Percentiles rank a stretch among this genome's conserved stretches.
Conservation (phyloP, 2,113 vertebrate genomes). For the Ondatra zibethicus region DNA sequence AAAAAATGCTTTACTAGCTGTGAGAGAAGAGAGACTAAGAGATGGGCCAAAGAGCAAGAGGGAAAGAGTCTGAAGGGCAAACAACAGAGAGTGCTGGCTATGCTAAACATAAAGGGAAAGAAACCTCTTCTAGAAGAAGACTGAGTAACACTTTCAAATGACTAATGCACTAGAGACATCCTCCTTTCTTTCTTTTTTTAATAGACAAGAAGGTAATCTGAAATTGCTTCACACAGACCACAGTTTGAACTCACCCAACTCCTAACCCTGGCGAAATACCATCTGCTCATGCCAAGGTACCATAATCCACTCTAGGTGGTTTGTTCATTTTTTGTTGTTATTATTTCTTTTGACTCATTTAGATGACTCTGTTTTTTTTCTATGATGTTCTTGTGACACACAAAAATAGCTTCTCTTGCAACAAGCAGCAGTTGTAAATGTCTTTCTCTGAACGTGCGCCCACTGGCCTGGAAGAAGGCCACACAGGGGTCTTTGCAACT, state of each 20-base stretch:
- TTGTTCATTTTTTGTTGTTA: not conserved
- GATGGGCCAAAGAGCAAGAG: not conserved
- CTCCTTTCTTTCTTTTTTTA: not conserved
- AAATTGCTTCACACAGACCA: slow-evolving; percentile 15
- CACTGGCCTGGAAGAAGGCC: slow-evolving; percentile 26
- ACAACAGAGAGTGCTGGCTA: not conserved
- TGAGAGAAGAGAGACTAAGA: not conserved
- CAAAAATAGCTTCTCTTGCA: slow-evolving; percentile 3
- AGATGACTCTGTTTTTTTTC: not conserved
- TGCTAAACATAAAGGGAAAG: not conserved
- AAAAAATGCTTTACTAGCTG: slow-evolving; percentile 10
- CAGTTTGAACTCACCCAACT: not conserved
- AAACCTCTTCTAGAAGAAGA: not conserved
- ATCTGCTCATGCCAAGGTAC: not conserved
- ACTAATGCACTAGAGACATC: not conserved
- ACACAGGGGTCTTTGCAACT: not conserved
- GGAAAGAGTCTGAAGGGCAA: not conserved
- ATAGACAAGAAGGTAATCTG: not conserved
- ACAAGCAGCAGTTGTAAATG: not conserved
- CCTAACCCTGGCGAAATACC: not conserved
- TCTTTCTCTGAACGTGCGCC: slow-evolving; percentile 5
- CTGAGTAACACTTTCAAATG: slow-evolving; percentile 31
- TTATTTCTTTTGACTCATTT: not conserved
- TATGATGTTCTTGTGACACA: not conserved
- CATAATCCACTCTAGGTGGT: not conserved